Evolutionary conservation across 2,113 vertebrate species (phyloP), one percentile per base, ranked within the genome.

Genomic region (Tragelaphus scriptus): DNA sequence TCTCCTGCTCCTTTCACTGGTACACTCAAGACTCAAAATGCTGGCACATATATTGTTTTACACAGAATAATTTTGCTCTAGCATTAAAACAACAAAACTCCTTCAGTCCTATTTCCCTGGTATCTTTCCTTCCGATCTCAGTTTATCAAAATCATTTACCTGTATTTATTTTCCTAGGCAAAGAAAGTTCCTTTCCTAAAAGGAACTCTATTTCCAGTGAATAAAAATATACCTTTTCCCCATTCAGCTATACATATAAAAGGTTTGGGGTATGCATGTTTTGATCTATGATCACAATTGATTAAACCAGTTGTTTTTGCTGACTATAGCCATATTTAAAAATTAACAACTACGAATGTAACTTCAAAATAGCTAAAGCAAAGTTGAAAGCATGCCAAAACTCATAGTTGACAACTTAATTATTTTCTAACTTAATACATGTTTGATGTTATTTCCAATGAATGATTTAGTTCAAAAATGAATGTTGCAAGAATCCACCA

Each of bases 381-480:
- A 86, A 96, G 63, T 26, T 91, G 53, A 32, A 91, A 96, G 75
- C 15, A 84, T 95, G 44, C 79, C 47, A 91, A 85, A 90, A 91
- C 25, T 61, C 47, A 75, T 58, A 32, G 47, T 80, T 91, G 51
- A 95, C 40, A 88, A 85, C 75, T 88, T 89, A 85, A 92, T 90
- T 97, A 89, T 93, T 94, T 75, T 81, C 55, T 93, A 80, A 85
- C 14, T 85, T 68, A 95, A 88, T 93, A 80, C 90, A 93, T 88
- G 51, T 63, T 88, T 85, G 85, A 91, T 56, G 21, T 30, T 47
- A 93, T 93, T 91, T 96, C n/a, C 16, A 86, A 77, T 44, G 90
- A 88, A 59, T 51, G 30, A 71, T 93, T 77, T 91, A 93, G 21
- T 88, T 71, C 63, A 95, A 81, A 71, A 7, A 63, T 75, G 26